Conservation (phyloP, 2,113 vertebrate genomes). For the Acanthisitta chloris region DNA sequence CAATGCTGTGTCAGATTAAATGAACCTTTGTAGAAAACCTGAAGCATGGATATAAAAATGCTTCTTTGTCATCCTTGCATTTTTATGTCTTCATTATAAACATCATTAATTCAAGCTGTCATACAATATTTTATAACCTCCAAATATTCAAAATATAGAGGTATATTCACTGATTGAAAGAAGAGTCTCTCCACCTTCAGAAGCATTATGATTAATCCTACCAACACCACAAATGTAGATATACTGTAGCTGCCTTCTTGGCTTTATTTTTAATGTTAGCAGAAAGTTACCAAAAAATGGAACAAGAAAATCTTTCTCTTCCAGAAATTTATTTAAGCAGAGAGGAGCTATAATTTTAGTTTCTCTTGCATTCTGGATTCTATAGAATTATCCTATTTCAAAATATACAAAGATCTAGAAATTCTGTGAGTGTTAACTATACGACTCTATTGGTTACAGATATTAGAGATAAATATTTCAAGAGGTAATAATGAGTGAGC, state of each 20-base stretch:
- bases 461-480: neutral
- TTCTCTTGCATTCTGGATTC: neutral
- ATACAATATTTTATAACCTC: conserved; percentile 65
- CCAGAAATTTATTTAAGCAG: conserved; percentile 6
- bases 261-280: conserved; percentile 1
- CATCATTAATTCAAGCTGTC: conserved; percentile 76
- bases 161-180: conserved; percentile 55
- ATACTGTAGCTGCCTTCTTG: neutral
- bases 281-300: conserved; percentile 30
- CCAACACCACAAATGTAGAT: neutral
- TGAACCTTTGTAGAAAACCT: conserved; percentile 75
- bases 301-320: neutral
- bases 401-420: conserved; percentile 12
- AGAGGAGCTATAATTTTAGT: neutral
- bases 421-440: neutral
- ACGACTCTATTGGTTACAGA: conserved; percentile 18
- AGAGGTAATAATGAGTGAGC: neutral
- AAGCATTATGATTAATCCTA: conserved; percentile 22
- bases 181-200: conserved; percentile 7
- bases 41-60: conserved; percentile 72
- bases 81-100: conserved; percentile 80
- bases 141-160: conserved; percentile 74
- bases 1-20: conserved; percentile 73
- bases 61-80: conserved; percentile 70
- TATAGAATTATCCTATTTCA: conserved; percentile 13